Evolutionary conservation across 2,888 invertebrate genomes (phyloP), one percentile per base, ranked within the genome.

Genomic region (Lasiommata megera): DNA sequence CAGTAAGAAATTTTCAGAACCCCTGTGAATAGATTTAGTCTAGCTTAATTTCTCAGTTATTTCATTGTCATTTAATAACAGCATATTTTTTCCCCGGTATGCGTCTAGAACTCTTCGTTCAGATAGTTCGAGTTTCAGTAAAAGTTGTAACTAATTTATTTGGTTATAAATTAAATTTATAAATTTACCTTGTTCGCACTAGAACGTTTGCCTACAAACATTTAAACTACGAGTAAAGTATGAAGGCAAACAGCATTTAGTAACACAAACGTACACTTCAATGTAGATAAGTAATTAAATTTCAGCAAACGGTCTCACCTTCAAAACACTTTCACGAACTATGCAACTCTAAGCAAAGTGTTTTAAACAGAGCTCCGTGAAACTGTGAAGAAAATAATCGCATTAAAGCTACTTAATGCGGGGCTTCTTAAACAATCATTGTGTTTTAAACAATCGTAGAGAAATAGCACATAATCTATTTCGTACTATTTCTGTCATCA

Each of bases 321-420:
- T 31, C 28, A 28, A 52, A 52, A 41, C 29, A 41, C 29, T 51
- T 51, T 31, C 52, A n/a, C 41, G 40, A 52, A 41, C 31, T 52
- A 29, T 29, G 38, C 50, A 51, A 51, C 50, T 37, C 40, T 41
- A 41, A 52, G 41, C 40, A 40, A 52, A 41, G 40, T 54, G n/a
- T 36, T 36, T 44, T 18, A 31, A 44, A 17, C 41, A 34, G 28
- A 36, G 36, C 37, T 51, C 11, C 52, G n/a, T n/a, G 40, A 17
- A 17, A 52, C 31, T 52, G 37, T 12, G 43, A 51, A 56, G 31
- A 37, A 44, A 23, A 56, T 56, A 46, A 56, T 51, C 37, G 43
- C 51, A 50, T 40, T 48, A 40, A 36, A 43, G 9, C 16, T 17
- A 37, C 8, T 29, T 40, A n/a, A 48, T 12, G 34, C 16, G 9